Percentiles rank a stretch among this genome's conserved stretches.
phyloP scores from a whole-genome alignment of 2,888 invertebrate species.

The Phlogophora meticulosa region DNA sequence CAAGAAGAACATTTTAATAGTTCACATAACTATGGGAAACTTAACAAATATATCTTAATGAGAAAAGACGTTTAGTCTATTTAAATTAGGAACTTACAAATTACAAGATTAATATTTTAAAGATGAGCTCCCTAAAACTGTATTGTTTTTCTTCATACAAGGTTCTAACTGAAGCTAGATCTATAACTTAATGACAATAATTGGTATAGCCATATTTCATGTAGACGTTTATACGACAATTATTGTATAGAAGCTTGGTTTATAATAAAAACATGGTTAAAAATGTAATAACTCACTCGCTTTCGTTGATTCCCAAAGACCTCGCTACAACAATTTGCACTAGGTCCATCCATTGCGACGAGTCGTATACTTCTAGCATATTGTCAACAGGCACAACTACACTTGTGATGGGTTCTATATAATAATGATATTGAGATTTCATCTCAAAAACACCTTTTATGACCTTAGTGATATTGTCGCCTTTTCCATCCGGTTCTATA shows the following conservation, averaged over 20 bases:
- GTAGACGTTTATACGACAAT: too few species aligned
- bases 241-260: background rate
- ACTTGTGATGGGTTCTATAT: constrained; percentile 93
- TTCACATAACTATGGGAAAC: too few species aligned
- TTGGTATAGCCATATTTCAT: background rate
- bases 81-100: too few species aligned
- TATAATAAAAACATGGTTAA: too few species aligned
- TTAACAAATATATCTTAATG: too few species aligned
- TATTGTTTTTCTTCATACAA: too few species aligned
- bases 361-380: constrained; percentile 92
- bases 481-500: constrained; percentile 78
- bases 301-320: constrained; percentile 90
- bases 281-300: constrained; percentile 90
- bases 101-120: too few species aligned
- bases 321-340: constrained; percentile 91
- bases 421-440: constrained; percentile 94
- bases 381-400: constrained; percentile 93
- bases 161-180: too few species aligned
- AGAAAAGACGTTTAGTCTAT: too few species aligned
- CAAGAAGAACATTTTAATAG: too few species aligned
- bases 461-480: constrained; percentile 79
- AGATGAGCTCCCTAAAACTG: too few species aligned
- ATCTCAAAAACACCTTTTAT: constrained; percentile 91
- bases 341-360: constrained; percentile 93
- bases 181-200: background rate